Base-by-base conservation (phyloP, 1,140 invertebrate genomes). In the Mylabris phalerata region DNA sequence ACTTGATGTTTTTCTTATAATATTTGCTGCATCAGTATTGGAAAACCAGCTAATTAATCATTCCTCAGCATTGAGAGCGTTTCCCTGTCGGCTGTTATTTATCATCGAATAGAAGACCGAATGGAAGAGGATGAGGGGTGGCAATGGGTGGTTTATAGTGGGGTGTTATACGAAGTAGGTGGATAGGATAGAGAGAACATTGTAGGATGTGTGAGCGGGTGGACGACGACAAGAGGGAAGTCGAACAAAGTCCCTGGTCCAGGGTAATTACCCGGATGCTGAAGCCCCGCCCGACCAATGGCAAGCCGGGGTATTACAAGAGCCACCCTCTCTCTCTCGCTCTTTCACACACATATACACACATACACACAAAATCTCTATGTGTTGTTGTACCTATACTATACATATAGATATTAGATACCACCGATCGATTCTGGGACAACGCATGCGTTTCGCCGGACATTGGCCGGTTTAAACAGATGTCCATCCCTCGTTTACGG, bases 181-280 rank as follows among this genome's bases (percentile, higher is more conserved):
- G 45, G n/a, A 47, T 47, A 13, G 19, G 45, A 24, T 47, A 27
- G 9, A 10, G 45, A 48, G 54, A 58, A 55, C 52, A 57, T 59
- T 59, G 59, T 61, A 32, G 60, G 50, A 55, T 56, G 55, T 57
- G 56, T 61, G 46, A 44, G 50, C 46, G 48, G 60, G 57, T 48
- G 47, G 52, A 50, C 57, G 60, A 59, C 32, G 57, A 24, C 39
- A 51, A 45, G 42, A 32, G 32, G 32, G 32, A 32, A 32, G 7
- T 32, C 32, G 61, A 48, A 47, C 51, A 26, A 13, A 40, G 61
- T 63, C 64, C 66, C 63, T 58, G 62, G 65, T 69, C 71, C 65
- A 67, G 66, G 68, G 67, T 72, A 72, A 72, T 72, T 72, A 72
- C 69, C 64, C 63, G 66, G 66, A 67, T 69, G 66, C 63, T 67